Percentiles rank a stretch among this genome's conserved stretches.
Evolutionary conservation across 2,888 invertebrate species (phyloP).

Genomic region (Orthosia gracilis): DNA sequence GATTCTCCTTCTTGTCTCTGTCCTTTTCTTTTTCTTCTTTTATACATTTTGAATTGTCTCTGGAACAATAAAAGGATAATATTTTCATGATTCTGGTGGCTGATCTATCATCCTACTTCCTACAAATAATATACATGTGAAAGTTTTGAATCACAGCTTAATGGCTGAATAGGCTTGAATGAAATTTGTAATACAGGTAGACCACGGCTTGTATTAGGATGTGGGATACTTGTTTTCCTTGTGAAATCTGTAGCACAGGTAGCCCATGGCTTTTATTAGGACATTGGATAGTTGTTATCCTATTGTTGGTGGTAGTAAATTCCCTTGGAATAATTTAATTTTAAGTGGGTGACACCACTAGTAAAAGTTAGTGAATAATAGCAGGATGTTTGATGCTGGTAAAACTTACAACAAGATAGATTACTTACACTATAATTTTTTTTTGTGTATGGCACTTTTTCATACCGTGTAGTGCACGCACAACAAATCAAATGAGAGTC

Average conservation of each 20-base stretch:
- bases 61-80: slow-evolving; percentile 64
- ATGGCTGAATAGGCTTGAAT: no score
- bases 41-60: slow-evolving; percentile 86
- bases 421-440: neutral
- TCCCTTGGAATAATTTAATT: neutral
- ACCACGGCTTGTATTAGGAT: no score
- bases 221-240: no score
- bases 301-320: no score
- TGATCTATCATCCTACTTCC: neutral
- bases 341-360: neutral
- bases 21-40: slow-evolving; percentile 85
- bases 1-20: slow-evolving; percentile 80
- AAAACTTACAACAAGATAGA: neutral
- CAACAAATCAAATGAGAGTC: no score
- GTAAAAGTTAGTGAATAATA: neutral
- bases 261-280: no score
- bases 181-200: no score
- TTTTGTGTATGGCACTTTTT: neutral
- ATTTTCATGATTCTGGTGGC: neutral
- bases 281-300: no score
- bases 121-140: no score
- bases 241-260: no score
- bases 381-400: neutral
- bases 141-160: no score
- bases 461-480: no score